These are phyloP conservation scores for Drosophila setosimentum DNA, from an alignment of 2,888 invertebrate species.

Conservation along the genomic window DNA sequence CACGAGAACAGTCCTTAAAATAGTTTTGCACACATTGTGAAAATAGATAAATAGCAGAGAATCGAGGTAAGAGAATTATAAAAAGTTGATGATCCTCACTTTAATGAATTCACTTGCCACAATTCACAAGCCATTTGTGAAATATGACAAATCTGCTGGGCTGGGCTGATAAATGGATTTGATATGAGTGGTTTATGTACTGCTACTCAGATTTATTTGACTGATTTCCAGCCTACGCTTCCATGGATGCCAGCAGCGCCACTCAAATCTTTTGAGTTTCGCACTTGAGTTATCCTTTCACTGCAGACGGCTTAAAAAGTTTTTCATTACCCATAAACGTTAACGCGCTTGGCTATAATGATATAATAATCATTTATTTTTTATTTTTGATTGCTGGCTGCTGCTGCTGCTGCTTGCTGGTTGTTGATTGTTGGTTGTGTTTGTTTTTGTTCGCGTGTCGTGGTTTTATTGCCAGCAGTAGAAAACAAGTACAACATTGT, in stretches of 20 bases:
- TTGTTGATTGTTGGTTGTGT: conserved; percentile 8
- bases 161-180: conserved; percentile 13
- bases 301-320: conserved; percentile 32
- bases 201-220: conserved; percentile 3
- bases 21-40: neutral
- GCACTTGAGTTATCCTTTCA: conserved; percentile 37
- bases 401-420: neutral
- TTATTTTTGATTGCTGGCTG: conserved; percentile 26
- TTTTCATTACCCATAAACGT: conserved; percentile 76
- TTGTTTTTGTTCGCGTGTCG: conserved; percentile 29
- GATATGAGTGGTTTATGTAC: conserved; percentile 39
- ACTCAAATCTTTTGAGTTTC: conserved; percentile 6
- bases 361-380: conserved; percentile 62
- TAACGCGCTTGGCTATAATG: conserved; percentile 69
- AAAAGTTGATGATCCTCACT: neutral
- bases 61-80: neutral
- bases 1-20: neutral
- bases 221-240: neutral
- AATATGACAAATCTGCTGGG: neutral
- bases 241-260: neutral
- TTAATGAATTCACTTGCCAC: neutral
- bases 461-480: conserved; percentile 50
- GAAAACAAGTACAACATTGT: conserved; percentile 56
- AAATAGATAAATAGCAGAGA: neutral
- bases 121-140: neutral